phyloP scores from a whole-genome alignment of 2,888 invertebrate genomes.

The Allygus modestus region DNA sequence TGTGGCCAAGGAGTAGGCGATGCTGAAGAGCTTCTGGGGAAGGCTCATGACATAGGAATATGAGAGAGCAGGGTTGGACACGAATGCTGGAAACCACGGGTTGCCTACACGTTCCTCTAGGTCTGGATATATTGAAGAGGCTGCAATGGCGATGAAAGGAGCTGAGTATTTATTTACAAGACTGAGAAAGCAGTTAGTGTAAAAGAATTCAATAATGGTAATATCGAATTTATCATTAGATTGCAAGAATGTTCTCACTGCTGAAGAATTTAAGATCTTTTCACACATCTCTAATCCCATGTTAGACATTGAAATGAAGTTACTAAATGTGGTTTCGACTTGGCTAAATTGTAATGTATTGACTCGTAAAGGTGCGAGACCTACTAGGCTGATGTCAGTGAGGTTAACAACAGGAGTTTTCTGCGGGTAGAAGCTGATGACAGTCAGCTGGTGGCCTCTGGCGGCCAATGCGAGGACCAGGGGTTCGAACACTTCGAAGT shows the following conservation, averaged over 20 bases:
- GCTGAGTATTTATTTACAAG: constrained; percentile 66
- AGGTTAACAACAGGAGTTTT: constrained; percentile 69
- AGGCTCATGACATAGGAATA: constrained; percentile 61
- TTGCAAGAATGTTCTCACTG: constrained; percentile 45
- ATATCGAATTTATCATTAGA: constrained; percentile 69
- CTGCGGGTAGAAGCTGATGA: constrained; percentile 70
- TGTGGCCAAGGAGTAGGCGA: constrained; percentile 37
- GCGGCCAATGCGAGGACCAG: constrained; percentile 71
- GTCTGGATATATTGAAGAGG: constrained; percentile 67
- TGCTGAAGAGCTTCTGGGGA: constrained; percentile 70
- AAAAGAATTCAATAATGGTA: constrained; percentile 70
- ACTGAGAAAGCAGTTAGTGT: constrained; percentile 71
- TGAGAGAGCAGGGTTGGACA: constrained; percentile 69
- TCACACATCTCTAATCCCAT: constrained; percentile 65
- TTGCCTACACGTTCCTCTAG: constrained; percentile 65
- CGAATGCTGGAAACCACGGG: constrained; percentile 69
- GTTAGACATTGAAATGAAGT: constrained; percentile 58
- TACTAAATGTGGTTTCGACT: constrained; percentile 60
- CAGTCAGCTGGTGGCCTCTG: constrained; percentile 71
- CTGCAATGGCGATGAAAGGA: constrained; percentile 67
- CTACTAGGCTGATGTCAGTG: constrained; percentile 70
- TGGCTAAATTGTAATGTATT: constrained; percentile 63
- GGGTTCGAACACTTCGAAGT: constrained; percentile 67
- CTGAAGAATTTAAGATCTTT: constrained; percentile 60
- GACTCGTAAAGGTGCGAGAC: constrained; percentile 64